Conservation (phyloP, 2,113 vertebrate species). For the Pterocles orientalis region DNA sequence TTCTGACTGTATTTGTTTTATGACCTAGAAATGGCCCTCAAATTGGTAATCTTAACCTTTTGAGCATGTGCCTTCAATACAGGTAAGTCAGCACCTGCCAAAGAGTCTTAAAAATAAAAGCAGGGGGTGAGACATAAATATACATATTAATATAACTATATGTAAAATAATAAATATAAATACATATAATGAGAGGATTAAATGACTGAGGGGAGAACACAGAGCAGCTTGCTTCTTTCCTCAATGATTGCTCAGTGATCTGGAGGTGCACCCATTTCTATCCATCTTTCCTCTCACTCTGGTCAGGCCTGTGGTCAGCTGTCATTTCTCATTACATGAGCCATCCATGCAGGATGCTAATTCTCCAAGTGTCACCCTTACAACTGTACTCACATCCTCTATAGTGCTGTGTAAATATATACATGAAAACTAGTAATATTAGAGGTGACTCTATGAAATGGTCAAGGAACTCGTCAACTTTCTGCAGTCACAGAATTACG, state of each 20-base stretch:
- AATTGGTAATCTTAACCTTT: background rate
- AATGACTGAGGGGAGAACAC: background rate
- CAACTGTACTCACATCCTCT: background rate
- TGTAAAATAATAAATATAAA: no score
- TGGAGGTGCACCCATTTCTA: background rate
- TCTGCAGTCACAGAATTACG: background rate
- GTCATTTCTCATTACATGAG: background rate
- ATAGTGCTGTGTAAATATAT: background rate
- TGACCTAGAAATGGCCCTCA: background rate
- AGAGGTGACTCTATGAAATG: background rate
- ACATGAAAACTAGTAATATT: background rate
- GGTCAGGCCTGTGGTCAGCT: background rate
- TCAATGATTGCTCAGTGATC: background rate
- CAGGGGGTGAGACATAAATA: accelerated
- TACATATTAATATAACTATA: background rate
- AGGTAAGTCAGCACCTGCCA: background rate
- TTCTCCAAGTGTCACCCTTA: background rate
- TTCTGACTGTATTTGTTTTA: background rate
- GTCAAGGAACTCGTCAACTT: background rate
- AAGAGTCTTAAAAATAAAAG: background rate
- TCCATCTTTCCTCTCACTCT: background rate
- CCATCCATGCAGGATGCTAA: background rate
- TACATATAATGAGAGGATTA: background rate
- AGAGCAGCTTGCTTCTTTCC: background rate
- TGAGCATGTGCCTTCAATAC: background rate